These are phyloP conservation scores for Ctenomys sociabilis DNA, from an alignment of 2,113 vertebrate genomes.

Conservation along the genomic window DNA sequence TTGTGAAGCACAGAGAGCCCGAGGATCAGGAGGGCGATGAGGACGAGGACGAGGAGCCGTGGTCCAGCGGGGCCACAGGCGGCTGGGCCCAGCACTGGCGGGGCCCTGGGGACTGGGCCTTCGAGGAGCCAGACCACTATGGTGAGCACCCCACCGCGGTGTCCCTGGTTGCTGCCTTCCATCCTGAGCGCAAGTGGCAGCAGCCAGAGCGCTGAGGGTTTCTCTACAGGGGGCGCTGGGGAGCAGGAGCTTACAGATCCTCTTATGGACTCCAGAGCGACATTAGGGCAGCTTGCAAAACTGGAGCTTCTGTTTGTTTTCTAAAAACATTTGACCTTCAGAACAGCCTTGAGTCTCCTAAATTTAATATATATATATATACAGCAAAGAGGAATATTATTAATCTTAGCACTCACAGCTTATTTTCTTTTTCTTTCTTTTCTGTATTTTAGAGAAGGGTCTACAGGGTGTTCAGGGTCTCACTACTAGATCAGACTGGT, in stretches of 20 bases:
- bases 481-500: too few species aligned
- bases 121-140: slow-evolving; percentile 87
- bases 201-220: not conserved
- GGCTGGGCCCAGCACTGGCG: slow-evolving; percentile 89
- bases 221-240: not conserved
- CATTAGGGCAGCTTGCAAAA: not conserved
- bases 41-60: slow-evolving; percentile 88
- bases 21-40: slow-evolving; percentile 81
- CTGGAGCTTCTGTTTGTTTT: not conserved
- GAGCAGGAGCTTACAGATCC: not conserved
- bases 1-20: slow-evolving; percentile 76
- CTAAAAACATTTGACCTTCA: not conserved
- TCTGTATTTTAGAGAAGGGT: too few species aligned
- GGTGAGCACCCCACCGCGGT: slow-evolving; percentile 83
- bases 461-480: too few species aligned
- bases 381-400: not conserved
- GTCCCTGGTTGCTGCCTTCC: not conserved
- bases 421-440: not conserved
- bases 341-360: not conserved
- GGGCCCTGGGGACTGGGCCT: slow-evolving; percentile 86
- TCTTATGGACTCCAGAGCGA: not conserved
- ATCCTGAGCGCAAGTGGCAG: not conserved
- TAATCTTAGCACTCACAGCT: not conserved
- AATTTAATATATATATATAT: not conserved
- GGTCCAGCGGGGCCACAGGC: slow-evolving; percentile 89